Base-by-base conservation (phyloP, 2,888 invertebrate species). In the Dusona sp. region DNA sequence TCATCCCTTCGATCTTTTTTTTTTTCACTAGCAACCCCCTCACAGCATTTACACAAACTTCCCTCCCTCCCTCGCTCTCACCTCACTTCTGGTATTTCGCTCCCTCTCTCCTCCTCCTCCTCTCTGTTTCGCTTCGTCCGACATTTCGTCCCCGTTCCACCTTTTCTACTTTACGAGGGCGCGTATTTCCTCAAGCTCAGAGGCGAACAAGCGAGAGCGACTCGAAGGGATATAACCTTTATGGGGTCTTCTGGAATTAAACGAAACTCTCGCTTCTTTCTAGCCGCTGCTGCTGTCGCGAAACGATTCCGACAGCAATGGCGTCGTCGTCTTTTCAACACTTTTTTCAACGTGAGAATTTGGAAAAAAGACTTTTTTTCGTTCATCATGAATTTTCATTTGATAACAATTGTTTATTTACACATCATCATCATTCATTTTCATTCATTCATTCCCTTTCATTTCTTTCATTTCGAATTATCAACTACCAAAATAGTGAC, bases 221-320 rank as follows among this genome's bases (percentile, higher is more conserved):
- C 85, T 83, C 86, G 61, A 48, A 48, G 42, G 86, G 84, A 84
- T 88, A 88, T 89, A 91, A 90, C 88, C 88, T 91, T 90, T 88
- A 90, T 89, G 87, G 88, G 88, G 82, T 90, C 85, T 88, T 88
- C 85, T 85, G 90, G 88, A 91, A 91, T 91, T 90, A 90, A 90
- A 90, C 90, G 89, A 88, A 88, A 87, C 88, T 86, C 73, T 65
- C 65, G 73, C 68, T 77, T 36, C 54, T 68, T 51, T n/a, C 33
- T 72, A 19, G 36, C 19, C 42, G 11, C 29, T 38, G 48, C n/a
- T 16, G 65, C 36, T 78, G 64, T 65, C 70, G 61, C 29, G 54
- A 61, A 64, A 64, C 64, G 25, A 29, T 38, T 45, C 19, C 45
- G 9, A 45, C 38, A 57, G 74, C 74, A 61, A 61, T 61, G 61